Percentiles rank a stretch among this genome's conserved stretches.
These are phyloP conservation scores for Euschistus heros DNA, from an alignment of 1,140 invertebrate species.

Conservation along the genomic window DNA sequence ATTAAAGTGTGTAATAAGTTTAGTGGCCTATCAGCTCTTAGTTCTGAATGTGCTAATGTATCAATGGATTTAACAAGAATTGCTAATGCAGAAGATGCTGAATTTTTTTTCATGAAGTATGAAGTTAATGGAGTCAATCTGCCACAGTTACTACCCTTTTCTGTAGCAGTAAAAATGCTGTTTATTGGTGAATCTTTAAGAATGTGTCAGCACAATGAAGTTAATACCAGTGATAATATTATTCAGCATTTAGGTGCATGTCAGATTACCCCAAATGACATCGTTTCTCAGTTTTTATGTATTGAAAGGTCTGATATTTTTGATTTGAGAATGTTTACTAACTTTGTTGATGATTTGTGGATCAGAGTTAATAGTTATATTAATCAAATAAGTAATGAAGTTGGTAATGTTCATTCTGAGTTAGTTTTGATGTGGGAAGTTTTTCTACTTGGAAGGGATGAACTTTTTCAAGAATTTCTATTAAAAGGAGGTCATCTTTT, in stretches of 20 bases:
- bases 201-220: slow-evolving; percentile 10
- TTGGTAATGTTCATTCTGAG: slow-evolving; percentile 6
- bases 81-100: no score
- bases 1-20: not conserved
- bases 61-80: no score
- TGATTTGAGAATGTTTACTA: slow-evolving; percentile 2
- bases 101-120: not conserved
- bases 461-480: slow-evolving; percentile 13
- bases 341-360: slow-evolving; percentile 9
- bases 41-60: no score
- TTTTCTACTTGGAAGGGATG: not conserved
- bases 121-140: slow-evolving; percentile 10
- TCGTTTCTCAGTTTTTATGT: not conserved
- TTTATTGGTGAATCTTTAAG: slow-evolving; percentile 16
- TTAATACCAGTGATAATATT: not conserved
- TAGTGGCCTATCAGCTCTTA: no score
- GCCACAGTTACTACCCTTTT: slow-evolving; percentile 8
- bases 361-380: slow-evolving; percentile 16
- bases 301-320: slow-evolving; percentile 5
- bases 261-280: not conserved
- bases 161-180: slow-evolving; percentile 3
- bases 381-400: slow-evolving; percentile 6
- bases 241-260: not conserved
- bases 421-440: slow-evolving; percentile 14
- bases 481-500: not conserved